Base-by-base conservation (phyloP, 2,113 vertebrate species). In the Tympanuchus pallidicinctus region DNA sequence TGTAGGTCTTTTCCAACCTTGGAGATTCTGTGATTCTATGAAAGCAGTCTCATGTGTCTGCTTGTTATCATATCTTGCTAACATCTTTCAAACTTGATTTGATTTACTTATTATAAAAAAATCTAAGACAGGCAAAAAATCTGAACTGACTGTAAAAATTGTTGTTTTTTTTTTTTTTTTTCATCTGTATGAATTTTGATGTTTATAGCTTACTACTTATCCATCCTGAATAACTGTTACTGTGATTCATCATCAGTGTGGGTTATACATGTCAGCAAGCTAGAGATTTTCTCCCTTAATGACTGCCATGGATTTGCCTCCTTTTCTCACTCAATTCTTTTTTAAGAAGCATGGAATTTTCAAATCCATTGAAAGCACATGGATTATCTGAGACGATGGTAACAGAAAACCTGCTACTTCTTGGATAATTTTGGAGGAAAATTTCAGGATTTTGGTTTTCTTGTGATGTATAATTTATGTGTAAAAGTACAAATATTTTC, bases 301-400 rank as follows among this genome's bases (percentile, higher is more conserved):
- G 10, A n/a, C 12, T 47, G 57, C 4, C 1, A 22, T 5, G 0
- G 0, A 61, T 84, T 74, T 54, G 0, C 6, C 7, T 34, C 7
- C 11, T 50, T 78, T 75, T 2, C 9, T 80, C 22, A 50, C 2
- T 17, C 56, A 57, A 11, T n/a, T 20, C 2, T 5, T 4, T 28
- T 11, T 19, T 11, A 54, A 40, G 10, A 73, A 80, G 30, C 8
- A 15, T 13, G 8, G 25, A 25, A 72, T 76, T 86, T 86, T 71
- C 6, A 72, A 72, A 72, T 45, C 12, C 4, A 0, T 27, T 54
- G n/a, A 57, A 10, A 63, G 2, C 5, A 34, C 6, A 24, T 67
- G 18, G 7, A 30, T 48, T 75, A 59, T 48, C 8, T 67, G n/a
- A 75, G 7, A 22, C 8, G 1, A 1, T 4, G 0, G 4, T 45